Conservation (phyloP, 2,888 invertebrate genomes). For the Ecliptopera silaceata region DNA sequence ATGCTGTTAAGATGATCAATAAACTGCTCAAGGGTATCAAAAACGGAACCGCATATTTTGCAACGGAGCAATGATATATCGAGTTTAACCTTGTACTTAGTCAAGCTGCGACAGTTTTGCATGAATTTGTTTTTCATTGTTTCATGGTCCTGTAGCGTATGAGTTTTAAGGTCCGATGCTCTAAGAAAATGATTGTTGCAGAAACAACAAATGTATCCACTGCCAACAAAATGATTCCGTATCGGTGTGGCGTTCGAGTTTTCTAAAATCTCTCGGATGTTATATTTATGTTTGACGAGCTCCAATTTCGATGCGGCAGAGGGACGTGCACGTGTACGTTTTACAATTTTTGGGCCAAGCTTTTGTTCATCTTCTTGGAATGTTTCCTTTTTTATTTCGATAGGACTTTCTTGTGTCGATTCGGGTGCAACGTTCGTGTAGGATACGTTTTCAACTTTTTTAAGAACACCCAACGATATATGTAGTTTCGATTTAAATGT, state of each 20-base stretch:
- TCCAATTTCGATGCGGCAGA: too few species aligned
- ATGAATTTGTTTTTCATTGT: conserved; percentile 27
- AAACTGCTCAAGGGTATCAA: conserved; percentile 41
- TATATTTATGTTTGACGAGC: conserved; percentile 32
- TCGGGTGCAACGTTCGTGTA: too few species aligned
- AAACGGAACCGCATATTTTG: conserved; percentile 45
- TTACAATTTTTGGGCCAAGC: too few species aligned
- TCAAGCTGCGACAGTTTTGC: conserved; percentile 7
- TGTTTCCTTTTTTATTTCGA: too few species aligned
- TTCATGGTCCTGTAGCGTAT: conserved; percentile 42
- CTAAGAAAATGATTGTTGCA: conserved; percentile 47
- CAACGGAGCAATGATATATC: conserved; percentile 62
- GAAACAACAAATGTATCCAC: conserved; percentile 56
- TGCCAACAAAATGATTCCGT: conserved; percentile 37
- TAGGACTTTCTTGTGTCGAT: too few species aligned
- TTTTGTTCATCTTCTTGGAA: too few species aligned
- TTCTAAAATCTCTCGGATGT: conserved; percentile 41
- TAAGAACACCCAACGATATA: too few species aligned
- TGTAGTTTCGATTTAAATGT: too few species aligned
- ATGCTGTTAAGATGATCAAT: conserved; percentile 44
- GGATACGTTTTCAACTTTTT: too few species aligned
- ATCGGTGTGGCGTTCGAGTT: conserved; percentile 55
- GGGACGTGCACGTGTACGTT: too few species aligned
- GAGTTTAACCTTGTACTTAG: conserved; percentile 48
- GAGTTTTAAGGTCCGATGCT: conserved; percentile 53